These are phyloP conservation scores for Phyllopteryx taeniolatus DNA, from an alignment of 2,113 vertebrate genomes.

Conservation along the genomic window DNA sequence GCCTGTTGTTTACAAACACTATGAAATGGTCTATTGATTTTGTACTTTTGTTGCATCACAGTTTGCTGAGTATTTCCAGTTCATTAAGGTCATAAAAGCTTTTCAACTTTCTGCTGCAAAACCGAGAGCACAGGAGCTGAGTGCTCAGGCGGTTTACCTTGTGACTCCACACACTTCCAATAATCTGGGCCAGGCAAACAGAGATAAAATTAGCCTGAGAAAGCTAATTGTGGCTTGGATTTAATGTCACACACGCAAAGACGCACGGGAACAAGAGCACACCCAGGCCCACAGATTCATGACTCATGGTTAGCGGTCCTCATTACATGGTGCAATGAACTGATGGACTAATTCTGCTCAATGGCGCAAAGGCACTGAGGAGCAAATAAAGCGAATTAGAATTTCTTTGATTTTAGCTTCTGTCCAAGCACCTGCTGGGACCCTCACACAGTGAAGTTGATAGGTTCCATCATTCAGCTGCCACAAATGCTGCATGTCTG, in stretches of 20 bases:
- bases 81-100: slow-evolving; percentile 12
- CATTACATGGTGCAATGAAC: slow-evolving; percentile 44
- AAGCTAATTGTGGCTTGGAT: slow-evolving; percentile 54
- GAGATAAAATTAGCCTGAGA: slow-evolving; percentile 57
- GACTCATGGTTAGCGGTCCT: slow-evolving; percentile 49
- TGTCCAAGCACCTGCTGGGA: slow-evolving; percentile 18
- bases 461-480: neutral
- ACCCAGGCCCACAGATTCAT: slow-evolving; percentile 35
- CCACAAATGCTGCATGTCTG: slow-evolving; percentile 8
- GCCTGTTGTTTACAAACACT: too few relatives aligned
- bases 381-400: slow-evolving; percentile 36
- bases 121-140: slow-evolving; percentile 23
- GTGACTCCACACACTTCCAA: slow-evolving; percentile 41
- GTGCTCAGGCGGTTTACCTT: slow-evolving; percentile 36
- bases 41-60: neutral
- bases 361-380: slow-evolving; percentile 43
- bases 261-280: slow-evolving; percentile 39
- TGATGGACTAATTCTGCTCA: slow-evolving; percentile 46
- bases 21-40: neutral
- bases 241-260: slow-evolving; percentile 53
- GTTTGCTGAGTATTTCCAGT: neutral
- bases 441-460: neutral
- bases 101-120: slow-evolving; percentile 22
- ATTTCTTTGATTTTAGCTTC: slow-evolving; percentile 19
- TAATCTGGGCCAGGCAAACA: slow-evolving; percentile 62